A percentile compares a stretch with the other conserved stretches of the same genome.
Evolutionary conservation across 2,888 invertebrate species (phyloP).

Genomic region (Ditylenchus weischeri): DNA sequence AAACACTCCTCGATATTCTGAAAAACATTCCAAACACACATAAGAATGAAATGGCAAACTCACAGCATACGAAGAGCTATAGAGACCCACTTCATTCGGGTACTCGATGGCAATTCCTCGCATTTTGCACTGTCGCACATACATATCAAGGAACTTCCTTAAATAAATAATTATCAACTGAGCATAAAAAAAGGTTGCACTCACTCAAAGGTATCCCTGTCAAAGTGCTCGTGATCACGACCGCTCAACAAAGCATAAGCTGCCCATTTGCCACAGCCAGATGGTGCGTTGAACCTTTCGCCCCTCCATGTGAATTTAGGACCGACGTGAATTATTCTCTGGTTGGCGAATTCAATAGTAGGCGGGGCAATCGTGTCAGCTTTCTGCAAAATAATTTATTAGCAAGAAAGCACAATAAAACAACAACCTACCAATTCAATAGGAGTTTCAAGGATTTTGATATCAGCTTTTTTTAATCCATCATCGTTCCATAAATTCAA

Average conservation of each 20-base stretch:
- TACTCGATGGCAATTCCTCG: not conserved
- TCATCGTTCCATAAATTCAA: slow-evolving; percentile 24
- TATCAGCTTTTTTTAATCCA: slow-evolving; percentile 4
- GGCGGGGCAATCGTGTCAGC: slow-evolving; percentile 14
- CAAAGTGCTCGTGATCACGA: not conserved
- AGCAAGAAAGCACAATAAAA: slow-evolving; percentile 9
- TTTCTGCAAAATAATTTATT: slow-evolving; percentile 10
- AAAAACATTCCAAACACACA: not conserved
- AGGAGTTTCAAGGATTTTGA: slow-evolving; percentile 11
- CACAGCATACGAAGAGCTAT: not conserved
- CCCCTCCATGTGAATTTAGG: not conserved
- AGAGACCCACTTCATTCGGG: not conserved
- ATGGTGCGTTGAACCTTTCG: not conserved
- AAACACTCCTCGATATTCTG: slow-evolving; percentile 12
- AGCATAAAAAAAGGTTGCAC: not conserved
- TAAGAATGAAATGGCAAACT: not conserved
- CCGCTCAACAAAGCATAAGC: slow-evolving; percentile 5
- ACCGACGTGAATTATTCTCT: not conserved
- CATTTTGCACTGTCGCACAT: not conserved
- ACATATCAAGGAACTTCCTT: not conserved
- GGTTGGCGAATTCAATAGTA: slow-evolving; percentile 6
- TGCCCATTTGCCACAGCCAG: not conserved
- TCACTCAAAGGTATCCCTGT: not conserved
- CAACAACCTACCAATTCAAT: slow-evolving; percentile 5
- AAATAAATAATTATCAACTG: not conserved